Evolutionary conservation across 2,797 vertebrate species (phyloP).

Genomic region (Melanotaenia maccullochi): DNA sequence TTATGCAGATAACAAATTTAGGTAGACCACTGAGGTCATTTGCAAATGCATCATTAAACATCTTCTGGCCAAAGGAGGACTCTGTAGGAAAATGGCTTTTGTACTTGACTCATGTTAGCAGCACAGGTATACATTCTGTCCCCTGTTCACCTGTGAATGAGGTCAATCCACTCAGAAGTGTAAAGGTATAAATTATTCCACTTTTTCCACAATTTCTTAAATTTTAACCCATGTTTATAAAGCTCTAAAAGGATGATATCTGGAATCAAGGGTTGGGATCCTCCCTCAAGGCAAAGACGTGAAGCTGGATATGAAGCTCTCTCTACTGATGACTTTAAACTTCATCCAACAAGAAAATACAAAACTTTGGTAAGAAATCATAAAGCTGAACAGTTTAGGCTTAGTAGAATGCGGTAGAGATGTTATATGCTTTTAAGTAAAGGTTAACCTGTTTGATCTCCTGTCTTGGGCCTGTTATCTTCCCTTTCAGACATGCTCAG

Average conservation of each 20-base stretch:
- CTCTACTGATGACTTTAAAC: conserved; percentile 73
- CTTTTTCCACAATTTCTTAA: background rate
- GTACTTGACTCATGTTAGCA: conserved; percentile 89
- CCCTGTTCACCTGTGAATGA: conserved; percentile 83
- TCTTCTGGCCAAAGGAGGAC: conserved; percentile 91
- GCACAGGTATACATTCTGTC: conserved; percentile 83
- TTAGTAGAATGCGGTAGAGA: background rate
- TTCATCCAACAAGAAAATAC: conserved; percentile 84
- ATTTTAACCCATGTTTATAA: background rate
- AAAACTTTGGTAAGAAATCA: conserved; percentile 85
- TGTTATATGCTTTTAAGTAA: background rate
- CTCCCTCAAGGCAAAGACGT: conserved; percentile 78
- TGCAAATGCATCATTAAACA: conserved; percentile 87
- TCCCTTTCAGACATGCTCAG: conserved; percentile 84
- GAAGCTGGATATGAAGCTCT: conserved; percentile 79
- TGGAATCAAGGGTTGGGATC: conserved; percentile 49
- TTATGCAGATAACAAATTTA: conserved; percentile 88
- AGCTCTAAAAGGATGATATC: background rate
- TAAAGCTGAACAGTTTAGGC: background rate
- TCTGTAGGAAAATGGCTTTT: conserved; percentile 88
- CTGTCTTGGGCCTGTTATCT: background rate
- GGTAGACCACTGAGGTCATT: conserved; percentile 90
- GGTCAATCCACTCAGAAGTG: conserved; percentile 77
- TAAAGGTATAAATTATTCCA: conserved; percentile 50
- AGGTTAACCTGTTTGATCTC: background rate